Conservation (phyloP, 2,797 vertebrate species). For the Mionectes olivaceus region DNA sequence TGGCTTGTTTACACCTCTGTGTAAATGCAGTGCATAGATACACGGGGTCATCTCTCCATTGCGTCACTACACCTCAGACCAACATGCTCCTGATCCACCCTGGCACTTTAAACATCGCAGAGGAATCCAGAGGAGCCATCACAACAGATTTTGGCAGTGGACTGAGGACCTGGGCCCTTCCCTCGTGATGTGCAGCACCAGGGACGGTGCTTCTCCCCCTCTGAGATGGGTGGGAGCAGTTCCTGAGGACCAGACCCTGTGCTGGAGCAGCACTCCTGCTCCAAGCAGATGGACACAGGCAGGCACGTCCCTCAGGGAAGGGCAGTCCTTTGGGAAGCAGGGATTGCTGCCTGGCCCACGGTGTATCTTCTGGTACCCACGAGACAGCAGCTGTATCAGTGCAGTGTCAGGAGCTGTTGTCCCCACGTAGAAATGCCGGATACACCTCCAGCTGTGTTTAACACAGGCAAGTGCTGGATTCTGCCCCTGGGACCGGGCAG, state of each 20-base stretch:
- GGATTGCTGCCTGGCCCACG: neutral
- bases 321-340: neutral
- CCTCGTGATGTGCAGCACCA: fast-evolving
- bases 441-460: neutral
- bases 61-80: neutral
- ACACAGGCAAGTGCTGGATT: neutral
- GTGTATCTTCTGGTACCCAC: too few relatives aligned
- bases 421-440: neutral
- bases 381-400: neutral
- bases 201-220: neutral
- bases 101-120: neutral
- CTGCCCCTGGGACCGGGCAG: neutral
- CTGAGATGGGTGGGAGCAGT: neutral
- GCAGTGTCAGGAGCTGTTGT: too few relatives aligned
- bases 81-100: neutral
- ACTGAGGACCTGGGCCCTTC: neutral
- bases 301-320: neutral
- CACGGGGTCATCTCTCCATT: fast-evolving
- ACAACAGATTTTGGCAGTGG: neutral
- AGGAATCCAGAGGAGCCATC: neutral
- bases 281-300: fast-evolving
- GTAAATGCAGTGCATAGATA: neutral
- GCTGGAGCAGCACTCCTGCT: fast-evolving
- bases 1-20: neutral
- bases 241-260: neutral